These are phyloP conservation scores for Antheraea mylitta DNA, from an alignment of 1,140 invertebrate species.

Conservation along the genomic window DNA sequence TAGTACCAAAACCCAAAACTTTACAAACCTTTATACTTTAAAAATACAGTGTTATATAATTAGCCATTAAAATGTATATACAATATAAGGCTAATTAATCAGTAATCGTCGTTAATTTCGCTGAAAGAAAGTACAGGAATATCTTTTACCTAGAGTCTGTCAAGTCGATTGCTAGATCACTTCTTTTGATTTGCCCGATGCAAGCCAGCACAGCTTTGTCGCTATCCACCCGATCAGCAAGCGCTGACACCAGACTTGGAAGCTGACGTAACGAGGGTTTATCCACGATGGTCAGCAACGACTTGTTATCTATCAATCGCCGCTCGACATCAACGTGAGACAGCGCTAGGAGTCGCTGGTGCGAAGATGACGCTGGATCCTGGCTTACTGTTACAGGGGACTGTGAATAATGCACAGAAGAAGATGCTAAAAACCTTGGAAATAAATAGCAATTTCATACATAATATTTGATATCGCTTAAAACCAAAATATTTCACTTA, in stretches of 20 bases:
- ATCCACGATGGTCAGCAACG: constrained; percentile 91
- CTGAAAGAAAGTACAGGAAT: too few relatives aligned
- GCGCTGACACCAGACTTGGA: constrained; percentile 77
- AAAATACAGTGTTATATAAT: too few relatives aligned
- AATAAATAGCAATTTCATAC: too few relatives aligned
- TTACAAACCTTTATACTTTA: too few relatives aligned
- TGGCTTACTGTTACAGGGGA: constrained; percentile 83
- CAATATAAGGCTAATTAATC: too few relatives aligned
- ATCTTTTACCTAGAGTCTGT: constrained; percentile 68
- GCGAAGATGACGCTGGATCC: constrained; percentile 91
- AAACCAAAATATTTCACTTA: too few relatives aligned
- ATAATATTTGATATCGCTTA: too few relatives aligned
- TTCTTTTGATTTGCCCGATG: constrained; percentile 81
- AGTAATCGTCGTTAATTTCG: too few relatives aligned
- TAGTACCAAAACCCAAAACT: too few relatives aligned
- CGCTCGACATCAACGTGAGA: constrained; percentile 91
- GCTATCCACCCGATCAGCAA: constrained; percentile 82
- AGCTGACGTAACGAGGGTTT: constrained; percentile 81
- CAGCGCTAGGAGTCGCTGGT: constrained; percentile 92
- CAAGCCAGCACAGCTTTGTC: constrained; percentile 86
- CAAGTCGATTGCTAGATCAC: constrained; percentile 75
- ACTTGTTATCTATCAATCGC: constrained; percentile 94
- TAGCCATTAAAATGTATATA: too few relatives aligned
- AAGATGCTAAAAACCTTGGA: too few relatives aligned
- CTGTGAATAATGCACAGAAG: constrained; percentile 28